Percentiles rank a stretch among this genome's conserved stretches.
Evolutionary conservation across 2,888 invertebrate genomes (phyloP).

Genomic region (Vannuccia rotundouncinata): DNA sequence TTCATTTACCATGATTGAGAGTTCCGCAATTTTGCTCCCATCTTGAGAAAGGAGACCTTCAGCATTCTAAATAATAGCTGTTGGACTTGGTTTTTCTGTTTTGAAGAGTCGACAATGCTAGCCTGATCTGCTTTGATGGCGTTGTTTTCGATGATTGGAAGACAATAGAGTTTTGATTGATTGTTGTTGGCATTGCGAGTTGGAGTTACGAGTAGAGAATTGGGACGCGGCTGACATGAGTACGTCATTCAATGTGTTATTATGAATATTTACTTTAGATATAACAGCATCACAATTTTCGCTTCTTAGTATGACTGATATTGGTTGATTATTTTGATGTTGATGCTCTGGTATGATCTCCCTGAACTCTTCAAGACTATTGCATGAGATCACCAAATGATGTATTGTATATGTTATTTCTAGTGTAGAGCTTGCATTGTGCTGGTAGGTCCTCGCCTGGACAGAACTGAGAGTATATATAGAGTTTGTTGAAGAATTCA

Average conservation of each 20-base stretch:
- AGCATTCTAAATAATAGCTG: slow-evolving; percentile 11
- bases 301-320: not conserved
- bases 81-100: not conserved
- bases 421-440: not conserved
- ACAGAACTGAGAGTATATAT: not conserved
- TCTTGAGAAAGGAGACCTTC: slow-evolving; percentile 11
- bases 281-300: not conserved
- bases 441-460: not conserved
- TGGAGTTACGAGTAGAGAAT: slow-evolving; percentile 8
- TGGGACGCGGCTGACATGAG: slow-evolving; percentile 1
- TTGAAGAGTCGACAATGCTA: slow-evolving; percentile 13
- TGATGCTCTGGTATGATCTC: not conserved
- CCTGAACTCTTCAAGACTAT: not conserved
- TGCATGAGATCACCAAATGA: too few species aligned
- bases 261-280: too few species aligned
- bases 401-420: too few species aligned
- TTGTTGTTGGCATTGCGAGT: slow-evolving; percentile 1
- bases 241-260: not conserved
- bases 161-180: not conserved
- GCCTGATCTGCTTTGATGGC: not conserved
- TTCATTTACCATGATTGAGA: slow-evolving; percentile 12
- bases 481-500: not conserved
- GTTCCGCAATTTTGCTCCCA: not conserved
- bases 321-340: not conserved
- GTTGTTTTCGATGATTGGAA: slow-evolving; percentile 10